Base-by-base conservation (phyloP, 2,113 vertebrate species). In the Rutilus rutilus region DNA sequence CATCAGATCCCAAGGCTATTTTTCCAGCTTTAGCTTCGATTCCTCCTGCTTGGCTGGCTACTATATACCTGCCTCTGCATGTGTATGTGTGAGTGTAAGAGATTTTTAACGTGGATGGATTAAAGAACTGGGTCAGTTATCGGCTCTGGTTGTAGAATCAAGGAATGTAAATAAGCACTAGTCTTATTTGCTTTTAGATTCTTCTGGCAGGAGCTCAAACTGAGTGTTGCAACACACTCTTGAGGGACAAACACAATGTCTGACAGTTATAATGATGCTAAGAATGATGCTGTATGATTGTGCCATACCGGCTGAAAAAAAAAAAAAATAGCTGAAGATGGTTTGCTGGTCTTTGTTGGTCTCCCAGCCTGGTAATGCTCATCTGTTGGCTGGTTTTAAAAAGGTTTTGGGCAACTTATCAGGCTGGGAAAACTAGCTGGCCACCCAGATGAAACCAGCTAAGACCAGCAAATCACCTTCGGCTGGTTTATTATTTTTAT, bases 1-100 rank as follows among this genome's bases (percentile, higher is more conserved):
- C 88, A 91, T 88, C 87, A 82, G 86, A 87, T 91, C 92, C 90
- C 90, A 87, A 82, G 89, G 90, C 89, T 86, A 85, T 90, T 89
- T 92, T 86, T 88, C 86, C 87, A 89, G 88, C 85, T 87, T 90
- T 88, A 85, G 87, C 77, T 86, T 91, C 89, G 90, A 91, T 86
- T 85, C 78, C 81, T 88, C 83, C 81, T 87, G 88, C 69, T 87
- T 88, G 74, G 84, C 87, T 36, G 30, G 14, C 64, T 39, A 83
- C 45, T 60, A 47, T 86, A 50, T 85, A 85, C 75, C 62, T 82
- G 77, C 27, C 75, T 82, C 21, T 65, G 47, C 50, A 19, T 85
- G 30, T 50, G 47, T 8, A 57, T 62, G 47, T 78, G 74, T 83
- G 50, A 33, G 36, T 52, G 39, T 39, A 85, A 74, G 84, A 86